A percentile compares a stretch with the other conserved stretches of the same genome.
Conservation (phyloP, 1,140 invertebrate species). For the Coptotermes formosanus region DNA sequence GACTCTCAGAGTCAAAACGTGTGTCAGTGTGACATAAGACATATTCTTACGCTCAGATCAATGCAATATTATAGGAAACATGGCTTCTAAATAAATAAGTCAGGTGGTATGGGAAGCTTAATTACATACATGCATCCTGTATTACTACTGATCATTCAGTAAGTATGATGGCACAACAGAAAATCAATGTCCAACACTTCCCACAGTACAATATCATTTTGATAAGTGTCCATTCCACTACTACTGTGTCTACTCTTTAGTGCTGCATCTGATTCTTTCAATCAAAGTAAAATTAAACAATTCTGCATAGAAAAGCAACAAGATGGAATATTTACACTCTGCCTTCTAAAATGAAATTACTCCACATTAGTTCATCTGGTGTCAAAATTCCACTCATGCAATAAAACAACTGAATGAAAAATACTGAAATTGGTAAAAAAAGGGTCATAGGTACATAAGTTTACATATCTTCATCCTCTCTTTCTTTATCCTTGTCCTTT, state of each 20-base stretch:
- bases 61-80: not conserved
- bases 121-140: not conserved
- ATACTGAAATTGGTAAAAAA: conserved; percentile 5
- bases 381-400: not conserved
- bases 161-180: not conserved
- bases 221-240: not conserved
- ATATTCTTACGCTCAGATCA: not conserved
- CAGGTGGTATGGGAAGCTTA: not conserved
- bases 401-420: not conserved
- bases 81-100: conserved; percentile 9
- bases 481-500: conserved; percentile 12
- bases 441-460: not conserved
- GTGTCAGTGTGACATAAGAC: not conserved
- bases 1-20: not conserved
- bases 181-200: not conserved
- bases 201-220: not conserved
- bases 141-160: not conserved
- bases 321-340: not conserved
- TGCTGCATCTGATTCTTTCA: not conserved
- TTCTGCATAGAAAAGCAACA: conserved; percentile 1
- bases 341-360: not conserved
- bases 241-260: not conserved
- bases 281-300: not conserved
- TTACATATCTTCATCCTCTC: conserved; percentile 8
- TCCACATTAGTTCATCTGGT: not conserved